Percentiles rank a stretch among this genome's conserved stretches.
Evolutionary conservation across 2,113 vertebrate species (phyloP).

Genomic region (Sarotherodon lohbergeri): DNA sequence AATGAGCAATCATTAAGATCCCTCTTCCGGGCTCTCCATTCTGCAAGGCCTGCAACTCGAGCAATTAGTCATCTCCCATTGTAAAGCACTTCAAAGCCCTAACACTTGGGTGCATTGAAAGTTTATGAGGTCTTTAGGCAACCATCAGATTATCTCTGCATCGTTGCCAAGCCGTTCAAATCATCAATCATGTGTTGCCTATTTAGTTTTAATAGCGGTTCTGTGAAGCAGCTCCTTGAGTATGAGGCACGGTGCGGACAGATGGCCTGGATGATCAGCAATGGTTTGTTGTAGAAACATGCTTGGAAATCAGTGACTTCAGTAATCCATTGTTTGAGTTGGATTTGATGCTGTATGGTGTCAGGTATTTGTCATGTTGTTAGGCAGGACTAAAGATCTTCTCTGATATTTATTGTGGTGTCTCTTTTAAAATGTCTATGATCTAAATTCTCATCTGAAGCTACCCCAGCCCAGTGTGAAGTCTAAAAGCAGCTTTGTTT

Average conservation of each 20-base stretch:
- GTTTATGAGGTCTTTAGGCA: conserved; percentile 49
- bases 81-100: conserved; percentile 47
- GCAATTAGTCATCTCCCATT: conserved; percentile 48
- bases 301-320: background rate
- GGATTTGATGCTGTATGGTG: background rate
- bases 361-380: background rate
- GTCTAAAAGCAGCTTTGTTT: background rate
- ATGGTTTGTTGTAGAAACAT: background rate
- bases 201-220: background rate
- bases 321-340: background rate
- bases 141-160: conserved; percentile 27
- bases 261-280: background rate
- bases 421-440: background rate
- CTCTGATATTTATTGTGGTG: background rate
- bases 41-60: conserved; percentile 19
- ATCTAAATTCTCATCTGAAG: background rate
- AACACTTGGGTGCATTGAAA: conserved; percentile 32
- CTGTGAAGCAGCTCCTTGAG: background rate
- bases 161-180: background rate
- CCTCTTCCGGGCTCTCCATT: conserved; percentile 28
- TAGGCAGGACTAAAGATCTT: background rate
- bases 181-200: background rate
- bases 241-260: background rate
- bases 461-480: background rate
- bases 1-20: conserved; percentile 65